Percentiles rank a stretch among this genome's conserved stretches.
Evolutionary conservation across 2,113 vertebrate species (phyloP).

Genomic region (Merops nubicus): DNA sequence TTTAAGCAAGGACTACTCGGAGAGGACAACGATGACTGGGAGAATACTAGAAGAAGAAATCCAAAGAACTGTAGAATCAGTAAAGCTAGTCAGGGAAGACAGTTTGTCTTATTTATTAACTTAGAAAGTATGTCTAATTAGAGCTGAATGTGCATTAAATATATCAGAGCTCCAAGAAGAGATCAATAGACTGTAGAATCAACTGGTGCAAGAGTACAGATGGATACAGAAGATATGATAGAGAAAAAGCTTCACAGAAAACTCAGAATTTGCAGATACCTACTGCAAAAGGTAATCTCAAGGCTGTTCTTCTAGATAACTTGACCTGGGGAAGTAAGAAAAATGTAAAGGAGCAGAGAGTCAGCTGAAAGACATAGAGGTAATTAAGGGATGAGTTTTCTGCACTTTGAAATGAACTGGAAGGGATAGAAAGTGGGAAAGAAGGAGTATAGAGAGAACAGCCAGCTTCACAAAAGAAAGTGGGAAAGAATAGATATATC

Average conservation of each 20-base stretch:
- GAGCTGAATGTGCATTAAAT: neutral
- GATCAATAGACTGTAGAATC: neutral
- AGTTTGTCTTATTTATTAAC: neutral
- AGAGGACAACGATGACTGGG: neutral
- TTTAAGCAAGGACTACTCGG: neutral
- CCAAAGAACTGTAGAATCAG: neutral
- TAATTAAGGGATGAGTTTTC: neutral
- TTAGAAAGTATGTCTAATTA: neutral
- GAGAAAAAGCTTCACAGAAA: neutral
- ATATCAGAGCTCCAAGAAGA: neutral
- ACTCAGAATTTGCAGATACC: neutral
- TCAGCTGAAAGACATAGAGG: neutral
- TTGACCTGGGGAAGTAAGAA: neutral
- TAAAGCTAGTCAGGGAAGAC: neutral
- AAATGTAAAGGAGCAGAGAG: neutral
- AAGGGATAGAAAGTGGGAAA: neutral
- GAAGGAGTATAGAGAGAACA: neutral
- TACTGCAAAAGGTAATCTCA: neutral
- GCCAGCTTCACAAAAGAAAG: neutral
- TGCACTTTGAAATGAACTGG: neutral
- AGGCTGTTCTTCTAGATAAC: neutral
- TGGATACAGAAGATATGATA: neutral
- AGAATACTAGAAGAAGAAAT: neutral
- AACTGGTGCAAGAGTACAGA: neutral
- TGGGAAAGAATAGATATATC: neutral